phyloP scores from a whole-genome alignment of 1,140 invertebrate genomes.

The Conopomorpha cramerella region DNA sequence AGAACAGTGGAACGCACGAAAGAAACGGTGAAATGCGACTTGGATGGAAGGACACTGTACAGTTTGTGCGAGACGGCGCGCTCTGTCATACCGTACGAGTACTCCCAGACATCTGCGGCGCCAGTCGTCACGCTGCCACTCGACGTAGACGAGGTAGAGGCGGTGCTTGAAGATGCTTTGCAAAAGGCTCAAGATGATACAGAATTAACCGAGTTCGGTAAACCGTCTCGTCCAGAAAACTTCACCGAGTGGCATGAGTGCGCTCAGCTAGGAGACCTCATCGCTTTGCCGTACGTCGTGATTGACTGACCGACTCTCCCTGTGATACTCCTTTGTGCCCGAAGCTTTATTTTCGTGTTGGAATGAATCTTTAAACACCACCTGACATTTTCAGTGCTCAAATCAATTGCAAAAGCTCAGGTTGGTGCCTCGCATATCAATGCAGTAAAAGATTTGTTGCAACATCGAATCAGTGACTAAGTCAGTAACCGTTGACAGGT shows the following conservation, averaged over 20 bases:
- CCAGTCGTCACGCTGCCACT: constrained; percentile 18
- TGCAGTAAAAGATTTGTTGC: too few species aligned
- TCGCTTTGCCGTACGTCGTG: constrained; percentile 88
- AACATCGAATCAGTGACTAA: neutral
- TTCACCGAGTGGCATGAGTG: constrained; percentile 86
- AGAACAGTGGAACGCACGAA: constrained; percentile 40
- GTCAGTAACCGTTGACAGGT: neutral
- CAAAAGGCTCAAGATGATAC: constrained; percentile 4
- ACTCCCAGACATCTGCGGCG: constrained; percentile 15
- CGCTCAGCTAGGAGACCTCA: constrained; percentile 69
- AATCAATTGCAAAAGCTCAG: too few species aligned
- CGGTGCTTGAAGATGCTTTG: constrained; percentile 4
- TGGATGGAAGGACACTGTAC: constrained; percentile 11
- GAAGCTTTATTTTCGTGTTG: too few species aligned
- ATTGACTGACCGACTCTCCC: constrained; percentile 72
- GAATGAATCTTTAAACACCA: too few species aligned
- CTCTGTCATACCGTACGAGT: constrained; percentile 13
- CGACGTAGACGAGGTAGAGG: constrained; percentile 7
- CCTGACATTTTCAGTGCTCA: too few species aligned
- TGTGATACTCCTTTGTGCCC: constrained; percentile 5
- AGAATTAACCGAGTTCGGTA: constrained; percentile 20
- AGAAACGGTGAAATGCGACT: constrained; percentile 16
- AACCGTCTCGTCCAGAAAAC: constrained; percentile 18
- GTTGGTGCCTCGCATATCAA: too few species aligned
- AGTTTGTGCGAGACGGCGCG: constrained; percentile 6